Evolutionary conservation across 2,113 vertebrate genomes (phyloP), one percentile per base, ranked within the genome.

Genomic region (Myotis lucifugus): DNA sequence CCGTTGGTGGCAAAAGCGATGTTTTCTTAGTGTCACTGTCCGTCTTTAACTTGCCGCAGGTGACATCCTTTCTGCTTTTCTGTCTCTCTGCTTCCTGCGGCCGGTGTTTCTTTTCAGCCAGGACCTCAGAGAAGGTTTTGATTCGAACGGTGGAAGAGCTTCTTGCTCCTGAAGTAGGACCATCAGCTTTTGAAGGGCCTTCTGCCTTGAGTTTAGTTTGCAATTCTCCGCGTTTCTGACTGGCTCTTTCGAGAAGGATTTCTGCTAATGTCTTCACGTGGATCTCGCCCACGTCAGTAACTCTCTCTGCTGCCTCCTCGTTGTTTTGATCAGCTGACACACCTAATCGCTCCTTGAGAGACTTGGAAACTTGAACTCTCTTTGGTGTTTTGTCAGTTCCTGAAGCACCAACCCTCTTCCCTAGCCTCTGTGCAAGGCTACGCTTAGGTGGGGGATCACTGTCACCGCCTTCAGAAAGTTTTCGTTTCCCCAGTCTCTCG

Each of bases 261-360:
- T 99, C 99, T 96, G 99, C 99, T 64, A 99, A 97, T 1, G 99
- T 99, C 98, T 99, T 99, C 93, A 99, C 99, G 0, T 95, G 98
- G 50, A 99, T 99, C 92, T 99, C 98, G 85, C 98, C 98, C 2
- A 98, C 69, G 50, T 98, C 98, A 50, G 97, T 85, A 76, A 93
- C 90, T 77, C 95, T 97, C 48, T 99, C 98, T 97, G 97, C 97
- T 97, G 97, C 73, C 40, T 98, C 98, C 32, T 96, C 73, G 46
- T 66, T 90, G 91, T 96, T 77, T 70, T 97, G 93, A 12, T 97
- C 97, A 88, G 96, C 61, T 42, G 97, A 96, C 46, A 98, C 82
- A 23, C 99, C 98, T 81, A 99, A 98, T 92, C 99, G 98, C 54
- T 99, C 99, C 93, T 98, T 99, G 73, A 99, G 72, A 83, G 99